Conservation (phyloP, 2,888 invertebrate genomes). For the Napeogenes inachia region DNA sequence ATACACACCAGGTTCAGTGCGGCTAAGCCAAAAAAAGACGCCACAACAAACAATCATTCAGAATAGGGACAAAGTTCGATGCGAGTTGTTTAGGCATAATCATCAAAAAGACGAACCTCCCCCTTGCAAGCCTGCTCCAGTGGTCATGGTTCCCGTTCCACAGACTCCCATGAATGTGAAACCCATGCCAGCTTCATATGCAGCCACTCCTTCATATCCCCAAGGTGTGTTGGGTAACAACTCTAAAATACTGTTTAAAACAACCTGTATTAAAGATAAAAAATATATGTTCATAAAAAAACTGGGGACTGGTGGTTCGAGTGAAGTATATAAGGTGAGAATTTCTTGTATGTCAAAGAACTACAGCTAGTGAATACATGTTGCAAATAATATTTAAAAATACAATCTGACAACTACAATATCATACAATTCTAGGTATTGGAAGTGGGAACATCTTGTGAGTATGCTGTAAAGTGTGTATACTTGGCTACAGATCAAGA, state of each 20-base stretch:
- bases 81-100: constrained; percentile 55
- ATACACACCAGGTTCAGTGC: constrained; percentile 58
- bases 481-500: constrained; percentile 84
- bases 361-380: too few species aligned
- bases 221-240: constrained; percentile 51
- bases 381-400: too few species aligned
- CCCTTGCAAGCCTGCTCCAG: constrained; percentile 17
- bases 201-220: constrained; percentile 67
- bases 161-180: constrained; percentile 59
- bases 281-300: constrained; percentile 85
- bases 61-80: constrained; percentile 60
- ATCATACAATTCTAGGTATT: constrained; percentile 70
- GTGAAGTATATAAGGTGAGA: constrained; percentile 83
- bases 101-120: constrained; percentile 38
- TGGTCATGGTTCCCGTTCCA: constrained; percentile 38
- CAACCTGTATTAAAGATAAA: constrained; percentile 81
- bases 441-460: constrained; percentile 74
- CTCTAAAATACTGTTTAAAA: constrained; percentile 64
- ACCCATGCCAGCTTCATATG: constrained; percentile 48
- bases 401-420: not conserved
- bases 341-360: too few species aligned
- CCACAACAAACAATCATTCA: constrained; percentile 44
- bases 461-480: constrained; percentile 90
- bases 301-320: constrained; percentile 93
- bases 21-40: constrained; percentile 52